Evolutionary conservation across 1,140 invertebrate species (phyloP), one percentile per base, ranked within the genome.

Genomic region (Psilanteris sp.): DNA sequence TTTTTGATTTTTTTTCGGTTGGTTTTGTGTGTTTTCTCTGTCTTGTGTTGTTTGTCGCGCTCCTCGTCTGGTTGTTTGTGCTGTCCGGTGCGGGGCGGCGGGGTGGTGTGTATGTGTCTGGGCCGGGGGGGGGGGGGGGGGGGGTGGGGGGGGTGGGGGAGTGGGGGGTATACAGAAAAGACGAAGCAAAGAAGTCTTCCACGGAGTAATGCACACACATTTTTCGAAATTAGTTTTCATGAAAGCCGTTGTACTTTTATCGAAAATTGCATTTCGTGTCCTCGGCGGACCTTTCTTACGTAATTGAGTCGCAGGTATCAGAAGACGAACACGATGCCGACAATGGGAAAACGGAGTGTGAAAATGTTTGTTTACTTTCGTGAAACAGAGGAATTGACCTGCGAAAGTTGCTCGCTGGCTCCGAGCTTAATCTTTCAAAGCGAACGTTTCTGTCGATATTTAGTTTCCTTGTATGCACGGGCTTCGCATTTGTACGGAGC

Each of bases 331-430:
- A n/a, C n/a, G n/a, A n/a, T n/a, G n/a, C n/a, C n/a, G n/a, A n/a
- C n/a, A n/a, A n/a, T 14, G 64, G 52, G 22, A 57, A 55, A 61
- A 41, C 46, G 34, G 13, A 62, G 68, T 64, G 68, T 55, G 50
- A 72, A 62, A 64, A 64, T 57, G 55, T 64, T 64, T 73, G 68
- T 73, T 73, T 64, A 50, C 68, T 55, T 44, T n/a, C 22, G 16
- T 31, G 44, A 34, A 55, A 55, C 55, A 52, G 22, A 72, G 34
- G 27, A 64, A 72, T 55, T 62, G 55, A 61, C 46, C 67, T 26
- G 55, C 29, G 46, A 61, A 71, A 52, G n/a, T n/a, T n/a, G n/a
- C n/a, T n/a, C n/a, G 18, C 29, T 15, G 22, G 41, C 9, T 20
- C 39, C 13, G 4, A 16, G 46, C 29, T 55, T 67, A 57, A 68